A percentile compares a stretch with the other conserved stretches of the same genome.
Evolutionary conservation across 2,888 invertebrate species (phyloP).

Genomic region (Thereva nobilitata): DNA sequence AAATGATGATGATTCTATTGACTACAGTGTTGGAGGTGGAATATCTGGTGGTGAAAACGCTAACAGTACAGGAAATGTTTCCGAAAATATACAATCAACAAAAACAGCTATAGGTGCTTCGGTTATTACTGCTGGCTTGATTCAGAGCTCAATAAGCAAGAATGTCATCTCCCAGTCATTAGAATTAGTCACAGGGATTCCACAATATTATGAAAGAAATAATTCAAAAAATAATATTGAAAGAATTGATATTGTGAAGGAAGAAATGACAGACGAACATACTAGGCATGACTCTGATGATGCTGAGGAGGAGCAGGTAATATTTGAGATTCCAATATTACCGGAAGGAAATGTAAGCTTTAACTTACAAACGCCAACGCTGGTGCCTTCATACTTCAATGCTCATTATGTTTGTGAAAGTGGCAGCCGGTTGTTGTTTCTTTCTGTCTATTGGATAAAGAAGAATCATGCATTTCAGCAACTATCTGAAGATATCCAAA

Average conservation of each 20-base stretch:
- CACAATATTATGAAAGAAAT: conserved; percentile 51
- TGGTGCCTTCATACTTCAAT: conserved; percentile 86
- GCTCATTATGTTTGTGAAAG: conserved; percentile 95
- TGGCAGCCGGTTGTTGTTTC: conserved; percentile 87
- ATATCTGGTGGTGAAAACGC: conserved; percentile 2
- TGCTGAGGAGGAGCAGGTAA: conserved; percentile 43
- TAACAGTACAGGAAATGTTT: neutral
- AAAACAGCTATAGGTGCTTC: neutral
- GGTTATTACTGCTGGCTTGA: conserved; percentile 59
- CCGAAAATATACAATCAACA: neutral
- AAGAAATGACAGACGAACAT: conserved; percentile 51
- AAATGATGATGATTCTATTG: conserved; percentile 54
- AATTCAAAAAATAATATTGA: conserved; percentile 9
- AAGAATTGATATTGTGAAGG: conserved; percentile 46
- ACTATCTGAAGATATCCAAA: conserved; percentile 82
- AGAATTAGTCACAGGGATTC: conserved; percentile 62
- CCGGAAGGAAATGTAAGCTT: conserved; percentile 73
- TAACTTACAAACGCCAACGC: conserved; percentile 74
- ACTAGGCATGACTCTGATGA: conserved; percentile 38
- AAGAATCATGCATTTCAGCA: conserved; percentile 81
- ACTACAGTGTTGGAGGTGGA: conserved; percentile 49
- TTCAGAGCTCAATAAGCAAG: conserved; percentile 67
- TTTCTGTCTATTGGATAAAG: conserved; percentile 88
- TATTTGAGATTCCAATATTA: conserved; percentile 67
- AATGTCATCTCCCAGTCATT: conserved; percentile 72